Percentiles rank a stretch among this genome's conserved stretches.
Evolutionary conservation across 2,888 invertebrate species (phyloP).

Genomic region (Ethmia dodecea): DNA sequence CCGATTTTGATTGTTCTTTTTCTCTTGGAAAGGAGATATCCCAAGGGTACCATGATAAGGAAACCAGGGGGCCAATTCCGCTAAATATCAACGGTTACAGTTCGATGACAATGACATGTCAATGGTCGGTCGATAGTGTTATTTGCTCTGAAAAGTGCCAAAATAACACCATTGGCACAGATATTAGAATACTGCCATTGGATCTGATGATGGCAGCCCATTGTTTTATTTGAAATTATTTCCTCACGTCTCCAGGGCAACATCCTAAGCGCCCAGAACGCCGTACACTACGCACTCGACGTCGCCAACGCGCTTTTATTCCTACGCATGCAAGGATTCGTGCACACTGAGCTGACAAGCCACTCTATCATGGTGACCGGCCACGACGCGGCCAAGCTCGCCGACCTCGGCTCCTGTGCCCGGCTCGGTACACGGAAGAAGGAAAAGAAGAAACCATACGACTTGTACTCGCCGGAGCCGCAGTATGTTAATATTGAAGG

Average conservation of each 20-base stretch:
- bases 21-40: too few relatives aligned
- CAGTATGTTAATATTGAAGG: slow-evolving; percentile 68
- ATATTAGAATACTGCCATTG: too few relatives aligned
- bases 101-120: too few relatives aligned
- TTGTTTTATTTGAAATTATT: too few relatives aligned
- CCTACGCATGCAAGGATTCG: slow-evolving; percentile 63
- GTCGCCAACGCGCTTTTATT: slow-evolving; percentile 64
- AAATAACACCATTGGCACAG: too few relatives aligned
- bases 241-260: slow-evolving; percentile 41
- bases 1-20: too few relatives aligned
- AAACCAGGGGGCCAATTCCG: too few relatives aligned
- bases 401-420: slow-evolving; percentile 56
- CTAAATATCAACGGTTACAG: too few relatives aligned
- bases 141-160: too few relatives aligned
- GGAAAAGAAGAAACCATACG: slow-evolving; percentile 36
- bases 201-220: too few relatives aligned
- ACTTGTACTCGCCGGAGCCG: slow-evolving; percentile 53
- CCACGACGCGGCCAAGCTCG: slow-evolving; percentile 62
- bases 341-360: slow-evolving; percentile 66
- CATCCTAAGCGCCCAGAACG: slow-evolving; percentile 54
- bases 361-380: slow-evolving; percentile 55
- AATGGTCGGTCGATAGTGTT: too few relatives aligned
- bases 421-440: slow-evolving; percentile 25
- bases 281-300: slow-evolving; percentile 61
- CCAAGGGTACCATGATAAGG: too few relatives aligned